Percentiles rank a stretch among this genome's conserved stretches.
These are phyloP conservation scores for Prionailurus bengalensis DNA, from an alignment of 2,113 vertebrate genomes.

Conservation along the genomic window DNA sequence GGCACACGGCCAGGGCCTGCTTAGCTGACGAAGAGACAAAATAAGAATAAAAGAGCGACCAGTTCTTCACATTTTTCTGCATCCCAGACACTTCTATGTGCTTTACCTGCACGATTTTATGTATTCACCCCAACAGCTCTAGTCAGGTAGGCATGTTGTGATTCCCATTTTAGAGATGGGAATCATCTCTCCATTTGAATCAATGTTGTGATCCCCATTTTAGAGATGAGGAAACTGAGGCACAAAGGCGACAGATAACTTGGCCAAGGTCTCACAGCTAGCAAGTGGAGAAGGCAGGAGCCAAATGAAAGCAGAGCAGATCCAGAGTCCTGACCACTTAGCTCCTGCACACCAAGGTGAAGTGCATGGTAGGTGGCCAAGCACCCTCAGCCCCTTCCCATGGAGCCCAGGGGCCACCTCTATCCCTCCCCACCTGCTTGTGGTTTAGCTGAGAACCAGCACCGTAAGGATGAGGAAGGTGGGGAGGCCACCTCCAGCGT, in stretches of 20 bases:
- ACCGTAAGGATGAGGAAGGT: fast-evolving
- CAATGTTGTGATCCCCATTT: not conserved
- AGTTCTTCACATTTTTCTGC: not conserved
- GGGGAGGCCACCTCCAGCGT: not conserved
- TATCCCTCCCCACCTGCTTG: not conserved
- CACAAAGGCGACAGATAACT: not conserved
- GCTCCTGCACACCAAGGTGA: not conserved
- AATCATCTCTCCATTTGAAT: too few relatives aligned
- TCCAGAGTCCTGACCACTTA: not conserved
- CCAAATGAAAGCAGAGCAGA: not conserved
- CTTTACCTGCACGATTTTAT: not conserved
- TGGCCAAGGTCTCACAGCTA: not conserved
- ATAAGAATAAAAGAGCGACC: not conserved
- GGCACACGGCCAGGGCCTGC: not conserved
- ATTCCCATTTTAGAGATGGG: not conserved
- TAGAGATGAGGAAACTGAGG: not conserved
- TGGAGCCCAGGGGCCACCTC: not conserved
- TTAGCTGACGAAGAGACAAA: not conserved
- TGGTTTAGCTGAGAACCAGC: not conserved
- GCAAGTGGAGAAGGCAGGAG: not conserved
- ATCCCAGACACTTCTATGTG: not conserved
- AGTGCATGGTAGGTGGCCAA: not conserved
- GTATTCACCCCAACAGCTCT: not conserved
- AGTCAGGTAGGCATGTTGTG: not conserved
- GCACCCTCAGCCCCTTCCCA: too few relatives aligned